Conservation (phyloP, 2,888 invertebrate genomes). For the Galeopsomyia nigrocyanea region DNA sequence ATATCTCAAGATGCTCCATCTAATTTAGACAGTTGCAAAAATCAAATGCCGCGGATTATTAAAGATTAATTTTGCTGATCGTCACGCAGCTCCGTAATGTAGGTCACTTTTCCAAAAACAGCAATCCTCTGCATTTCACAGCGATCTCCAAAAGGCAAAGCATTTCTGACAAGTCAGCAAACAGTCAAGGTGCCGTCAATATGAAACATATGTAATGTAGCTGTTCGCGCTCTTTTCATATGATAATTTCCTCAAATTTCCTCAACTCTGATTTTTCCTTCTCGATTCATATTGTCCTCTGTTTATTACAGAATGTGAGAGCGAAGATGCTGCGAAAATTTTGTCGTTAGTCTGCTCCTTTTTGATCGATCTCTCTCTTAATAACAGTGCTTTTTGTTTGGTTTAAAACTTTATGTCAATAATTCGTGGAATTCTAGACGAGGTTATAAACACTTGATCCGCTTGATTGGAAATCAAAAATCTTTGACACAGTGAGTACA, state of each 20-base stretch:
- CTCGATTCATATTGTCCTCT: background rate
- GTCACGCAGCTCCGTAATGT: too few species aligned
- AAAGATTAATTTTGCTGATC: too few species aligned
- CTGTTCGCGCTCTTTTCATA: constrained; percentile 22
- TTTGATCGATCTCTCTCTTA: background rate
- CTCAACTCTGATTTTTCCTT: background rate
- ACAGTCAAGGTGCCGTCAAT: too few species aligned
- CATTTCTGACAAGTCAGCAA: too few species aligned
- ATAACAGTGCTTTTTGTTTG: background rate
- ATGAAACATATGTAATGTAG: too few species aligned
- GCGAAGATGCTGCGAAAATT: background rate
- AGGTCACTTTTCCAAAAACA: too few species aligned
- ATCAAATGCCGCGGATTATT: too few species aligned
- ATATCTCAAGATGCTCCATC: too few species aligned
- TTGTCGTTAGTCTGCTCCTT: background rate
- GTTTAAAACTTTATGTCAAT: constrained; percentile 13
- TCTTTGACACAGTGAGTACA: too few species aligned
- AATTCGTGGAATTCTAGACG: background rate
- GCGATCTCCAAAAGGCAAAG: too few species aligned
- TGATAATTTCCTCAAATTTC: background rate
- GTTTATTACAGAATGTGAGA: background rate
- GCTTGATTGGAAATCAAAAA: constrained; percentile 1
- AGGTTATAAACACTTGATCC: constrained; percentile 14
- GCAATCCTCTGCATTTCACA: too few species aligned
- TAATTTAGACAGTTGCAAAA: too few species aligned